Conservation (phyloP, 2,797 vertebrate species). For the Lithobates sylvaticus region DNA sequence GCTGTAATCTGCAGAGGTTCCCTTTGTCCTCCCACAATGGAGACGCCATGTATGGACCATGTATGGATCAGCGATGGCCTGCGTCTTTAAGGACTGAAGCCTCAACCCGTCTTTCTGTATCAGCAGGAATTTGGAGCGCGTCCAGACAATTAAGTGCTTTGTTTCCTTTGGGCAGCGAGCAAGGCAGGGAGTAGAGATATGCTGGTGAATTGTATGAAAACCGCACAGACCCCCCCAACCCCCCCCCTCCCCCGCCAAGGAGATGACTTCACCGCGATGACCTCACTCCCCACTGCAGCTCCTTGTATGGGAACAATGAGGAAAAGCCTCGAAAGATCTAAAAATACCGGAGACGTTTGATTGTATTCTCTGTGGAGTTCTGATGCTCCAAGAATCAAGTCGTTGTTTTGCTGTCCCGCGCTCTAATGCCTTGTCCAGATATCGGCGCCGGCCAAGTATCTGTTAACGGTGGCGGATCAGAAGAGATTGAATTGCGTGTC, state of each 20-base stretch:
- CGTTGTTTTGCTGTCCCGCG: background rate
- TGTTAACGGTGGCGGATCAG: background rate
- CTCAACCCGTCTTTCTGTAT: slow-evolving; percentile 13
- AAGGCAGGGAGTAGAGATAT: slow-evolving; percentile 14
- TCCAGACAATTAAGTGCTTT: slow-evolving; percentile 52
- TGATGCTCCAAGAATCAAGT: background rate
- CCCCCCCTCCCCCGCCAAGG: background rate
- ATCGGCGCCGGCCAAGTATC: background rate
- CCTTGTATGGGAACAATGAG: slow-evolving; percentile 56
- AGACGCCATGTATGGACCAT: background rate
- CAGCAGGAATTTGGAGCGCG: slow-evolving; percentile 40
- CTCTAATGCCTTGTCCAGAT: background rate
- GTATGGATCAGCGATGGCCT: background rate
- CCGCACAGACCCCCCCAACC: background rate
- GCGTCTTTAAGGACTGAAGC: background rate
- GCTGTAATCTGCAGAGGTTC: no score
- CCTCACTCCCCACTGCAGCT: slow-evolving; percentile 44
- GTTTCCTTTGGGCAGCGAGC: slow-evolving; percentile 47
- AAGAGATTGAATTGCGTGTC: background rate
- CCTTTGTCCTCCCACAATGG: background rate
- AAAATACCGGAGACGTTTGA: slow-evolving; percentile 39
- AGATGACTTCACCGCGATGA: slow-evolving; percentile 46
- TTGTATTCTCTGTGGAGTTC: slow-evolving; percentile 10
- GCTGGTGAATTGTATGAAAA: slow-evolving; percentile 15
- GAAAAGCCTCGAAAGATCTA: slow-evolving; percentile 27